Percentiles rank a stretch among this genome's conserved stretches.
phyloP scores from a whole-genome alignment of 1,140 invertebrate genomes.

The Plectrocnemia conspersa region DNA sequence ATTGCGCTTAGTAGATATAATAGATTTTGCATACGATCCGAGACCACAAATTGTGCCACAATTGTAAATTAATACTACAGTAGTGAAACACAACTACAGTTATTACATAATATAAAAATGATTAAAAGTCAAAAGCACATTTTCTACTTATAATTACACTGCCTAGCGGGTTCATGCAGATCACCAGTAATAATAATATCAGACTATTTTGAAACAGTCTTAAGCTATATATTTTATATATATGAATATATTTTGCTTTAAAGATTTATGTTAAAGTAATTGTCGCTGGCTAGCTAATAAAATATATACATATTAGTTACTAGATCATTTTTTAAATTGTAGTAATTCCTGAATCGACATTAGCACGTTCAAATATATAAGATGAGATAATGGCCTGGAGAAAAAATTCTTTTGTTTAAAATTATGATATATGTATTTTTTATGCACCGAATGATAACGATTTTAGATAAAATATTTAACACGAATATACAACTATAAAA shows the following conservation, averaged over 20 bases:
- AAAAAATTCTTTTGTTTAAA: too few species aligned
- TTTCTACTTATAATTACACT: constrained; percentile 24
- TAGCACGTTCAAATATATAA: too few species aligned
- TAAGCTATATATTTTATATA: constrained; percentile 22
- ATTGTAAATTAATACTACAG: constrained; percentile 17
- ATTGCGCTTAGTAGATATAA: too few species aligned
- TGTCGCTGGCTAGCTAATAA: constrained; percentile 18
- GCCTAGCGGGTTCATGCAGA: constrained; percentile 27
- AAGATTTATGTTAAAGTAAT: constrained; percentile 5
- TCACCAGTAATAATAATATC: constrained; percentile 29
- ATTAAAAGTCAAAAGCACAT: constrained; percentile 25
- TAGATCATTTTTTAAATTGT: constrained; percentile 11
- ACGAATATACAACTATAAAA: too few species aligned
- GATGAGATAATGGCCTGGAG: too few species aligned
- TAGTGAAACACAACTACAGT: constrained; percentile 20
- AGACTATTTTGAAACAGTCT: constrained; percentile 30
- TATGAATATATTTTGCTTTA: constrained; percentile 4
- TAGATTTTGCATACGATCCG: too few species aligned
- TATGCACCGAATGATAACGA: too few species aligned
- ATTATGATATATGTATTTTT: too few species aligned
- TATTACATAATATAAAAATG: constrained; percentile 22
- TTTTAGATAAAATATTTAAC: too few species aligned
- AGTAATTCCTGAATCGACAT: too few species aligned
- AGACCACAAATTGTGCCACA: constrained; percentile 17
- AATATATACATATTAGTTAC: constrained; percentile 14